phyloP scores from a whole-genome alignment of 2,888 invertebrate genomes.

The Anorthoa munda region DNA sequence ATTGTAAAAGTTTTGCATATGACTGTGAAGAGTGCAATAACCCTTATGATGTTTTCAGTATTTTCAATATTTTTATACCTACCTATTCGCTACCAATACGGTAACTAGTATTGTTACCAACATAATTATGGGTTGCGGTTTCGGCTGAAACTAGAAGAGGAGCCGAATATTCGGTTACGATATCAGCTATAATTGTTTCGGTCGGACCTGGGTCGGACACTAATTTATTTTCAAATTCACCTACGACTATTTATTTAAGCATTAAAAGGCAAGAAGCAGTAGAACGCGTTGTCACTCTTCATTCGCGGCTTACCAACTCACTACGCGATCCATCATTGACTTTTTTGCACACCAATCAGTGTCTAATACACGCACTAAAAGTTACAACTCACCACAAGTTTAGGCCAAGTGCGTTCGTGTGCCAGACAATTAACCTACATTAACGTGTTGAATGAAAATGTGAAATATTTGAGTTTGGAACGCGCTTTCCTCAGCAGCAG shows the following conservation, averaged over 20 bases:
- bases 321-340: constrained; percentile 3
- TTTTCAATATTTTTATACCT: too few species aligned
- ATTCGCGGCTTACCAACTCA: background rate
- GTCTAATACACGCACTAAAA: constrained; percentile 40
- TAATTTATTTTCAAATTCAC: background rate
- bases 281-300: constrained; percentile 7
- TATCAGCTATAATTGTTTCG: too few species aligned
- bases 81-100: too few species aligned
- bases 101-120: too few species aligned
- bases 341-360: constrained; percentile 35
- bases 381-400: constrained; percentile 33
- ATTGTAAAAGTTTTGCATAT: too few species aligned
- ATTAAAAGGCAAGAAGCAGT: background rate
- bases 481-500: constrained; percentile 58
- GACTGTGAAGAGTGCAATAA: too few species aligned
- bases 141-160: too few species aligned
- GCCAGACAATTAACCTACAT: constrained; percentile 63
- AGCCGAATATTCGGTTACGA: too few species aligned
- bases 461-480: constrained; percentile 63
- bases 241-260: background rate
- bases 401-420: constrained; percentile 53
- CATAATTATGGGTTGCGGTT: too few species aligned
- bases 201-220: too few species aligned
- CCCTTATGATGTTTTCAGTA: too few species aligned
- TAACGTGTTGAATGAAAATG: constrained; percentile 61